Base-by-base conservation (phyloP, 2,797 vertebrate genomes). In the Delichon dasypus region DNA sequence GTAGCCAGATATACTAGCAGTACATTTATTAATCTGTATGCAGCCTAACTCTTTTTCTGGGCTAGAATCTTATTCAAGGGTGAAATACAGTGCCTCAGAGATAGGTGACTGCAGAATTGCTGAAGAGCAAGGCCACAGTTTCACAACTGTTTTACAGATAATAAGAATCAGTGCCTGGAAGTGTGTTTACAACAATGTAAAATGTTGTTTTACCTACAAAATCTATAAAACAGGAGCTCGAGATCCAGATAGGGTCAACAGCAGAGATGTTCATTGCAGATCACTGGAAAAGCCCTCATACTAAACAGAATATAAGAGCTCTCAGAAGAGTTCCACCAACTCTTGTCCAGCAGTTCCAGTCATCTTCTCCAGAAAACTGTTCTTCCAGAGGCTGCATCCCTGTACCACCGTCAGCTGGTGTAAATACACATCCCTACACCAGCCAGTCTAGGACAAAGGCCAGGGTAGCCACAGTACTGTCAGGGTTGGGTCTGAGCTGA, bases 1-100 rank as follows among this genome's bases (percentile, higher is more conserved):
- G 97, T 97, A 97, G 83, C 97, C 97, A 96, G 97, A 96, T 96
- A 97, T 97, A 97, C 95, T 94, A 98, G 96, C 96, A 97, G 94
- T 86, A 94, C 95, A 95, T 96, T 76, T 96, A 95, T 96, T 97
- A 97, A 97, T 97, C 97, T 97, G 95, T 94, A 97, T 97, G 97
- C 97, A 97, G 97, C 73, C 97, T 97, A 94, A 95, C 94, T 96
- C 97, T 92, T 97, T 82, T 96, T 95, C 93, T 91, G 72, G 94
- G 94, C 96, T 95, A 97, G 94, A 95, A 95, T 97, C 88, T 97
- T 96, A 94, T 95, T 96, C 74, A 42, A 96, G 92, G 96, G 89
- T 87, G 66, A 94, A 97, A 97, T 92, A 93, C 95, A 67, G 77
- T 78, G 72, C 50, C 79, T 96, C 94, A 88, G 91, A 93, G 91